phyloP scores from a whole-genome alignment of 2,797 vertebrate genomes.

The Synanceia verrucosa region DNA sequence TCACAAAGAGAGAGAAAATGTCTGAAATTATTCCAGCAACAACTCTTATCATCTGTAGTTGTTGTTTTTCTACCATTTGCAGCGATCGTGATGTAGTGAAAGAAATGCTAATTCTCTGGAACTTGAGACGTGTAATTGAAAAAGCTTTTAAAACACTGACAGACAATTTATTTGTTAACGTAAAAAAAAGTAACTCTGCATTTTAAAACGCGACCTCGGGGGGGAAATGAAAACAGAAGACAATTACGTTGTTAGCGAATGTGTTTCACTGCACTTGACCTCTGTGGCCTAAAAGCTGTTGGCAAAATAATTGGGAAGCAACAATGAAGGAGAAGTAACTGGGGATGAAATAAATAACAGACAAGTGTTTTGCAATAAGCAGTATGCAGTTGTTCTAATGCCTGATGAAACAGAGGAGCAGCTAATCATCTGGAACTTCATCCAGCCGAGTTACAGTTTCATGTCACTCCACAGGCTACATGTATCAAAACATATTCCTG shows the following conservation, averaged over 20 bases:
- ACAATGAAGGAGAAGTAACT: background rate
- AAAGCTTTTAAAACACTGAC: slow-evolving; percentile 60
- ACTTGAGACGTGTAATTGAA: slow-evolving; percentile 69
- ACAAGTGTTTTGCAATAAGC: no score
- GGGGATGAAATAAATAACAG: background rate
- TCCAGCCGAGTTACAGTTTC: background rate
- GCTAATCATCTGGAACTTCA: background rate
- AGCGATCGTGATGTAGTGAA: slow-evolving; percentile 39
- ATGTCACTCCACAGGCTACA: background rate
- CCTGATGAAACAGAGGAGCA: background rate
- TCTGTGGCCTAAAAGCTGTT: slow-evolving; percentile 30
- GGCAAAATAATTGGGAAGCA: slow-evolving; percentile 34
- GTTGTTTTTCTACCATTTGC: slow-evolving; percentile 23
- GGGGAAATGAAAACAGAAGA: slow-evolving; percentile 41
- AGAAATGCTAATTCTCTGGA: slow-evolving; percentile 66
- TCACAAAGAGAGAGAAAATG: background rate
- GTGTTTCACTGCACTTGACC: slow-evolving; percentile 56
- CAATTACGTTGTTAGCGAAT: slow-evolving; percentile 61
- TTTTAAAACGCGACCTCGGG: slow-evolving; percentile 40
- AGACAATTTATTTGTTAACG: slow-evolving; percentile 67
- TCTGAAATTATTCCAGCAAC: background rate
- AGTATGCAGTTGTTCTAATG: no score
- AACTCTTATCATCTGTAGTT: slow-evolving; percentile 11
- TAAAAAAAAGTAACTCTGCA: slow-evolving; percentile 50
- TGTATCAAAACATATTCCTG: background rate